Base-by-base conservation (phyloP, 1,140 invertebrate species). In the Cyphomyrmex costatus region DNA sequence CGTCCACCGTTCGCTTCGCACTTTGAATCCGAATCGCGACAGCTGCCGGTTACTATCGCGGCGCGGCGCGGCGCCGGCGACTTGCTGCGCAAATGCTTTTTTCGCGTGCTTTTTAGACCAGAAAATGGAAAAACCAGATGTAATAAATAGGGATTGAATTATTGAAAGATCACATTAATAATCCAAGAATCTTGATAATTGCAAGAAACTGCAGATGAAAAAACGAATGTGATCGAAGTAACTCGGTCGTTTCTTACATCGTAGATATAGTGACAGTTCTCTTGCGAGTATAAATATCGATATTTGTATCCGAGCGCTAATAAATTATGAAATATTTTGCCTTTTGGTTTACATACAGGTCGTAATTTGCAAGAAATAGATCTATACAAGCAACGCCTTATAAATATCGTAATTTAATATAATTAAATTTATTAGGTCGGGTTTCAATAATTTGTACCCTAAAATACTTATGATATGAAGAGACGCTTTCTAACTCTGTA, bases 11-110 rank as follows among this genome's bases (percentile, higher is more conserved):
- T n/a, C 16, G 49, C 19, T 49, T 53, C 53, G 60, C 46, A 30
- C 46, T 49, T 33, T 60, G 58, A 86, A 86, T 89, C 88, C 36
- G 70, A 89, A 89, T 89, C 14, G 36, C 14, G 36, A 24, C 36
- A 61, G 24, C 74, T 42, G 21, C 0, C 24, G 65, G 6, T n/a
- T 24, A 10, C 14, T 30, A 14, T n/a, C 46, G 3, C 14, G 24
- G 6, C n/a, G n/a, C n/a, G n/a, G n/a, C n/a, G n/a, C n/a, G n/a
- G n/a, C n/a, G n/a, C 19, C 16, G 3, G 16, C 24, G 33, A 33
- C 10, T 49, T 16, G 53, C 30, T 36, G 58, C 42, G 24, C 19
- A 65, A 78, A 46, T 65, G 12, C 27, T 21, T 16, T 58, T 74
- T 51, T 30, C 21, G 30, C 4, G 21, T 60, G 53, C 53, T 63